Percentiles rank a stretch among this genome's conserved stretches.
phyloP scores from a whole-genome alignment of 2,888 invertebrate species.

The Caenorhabditis sp. region DNA sequence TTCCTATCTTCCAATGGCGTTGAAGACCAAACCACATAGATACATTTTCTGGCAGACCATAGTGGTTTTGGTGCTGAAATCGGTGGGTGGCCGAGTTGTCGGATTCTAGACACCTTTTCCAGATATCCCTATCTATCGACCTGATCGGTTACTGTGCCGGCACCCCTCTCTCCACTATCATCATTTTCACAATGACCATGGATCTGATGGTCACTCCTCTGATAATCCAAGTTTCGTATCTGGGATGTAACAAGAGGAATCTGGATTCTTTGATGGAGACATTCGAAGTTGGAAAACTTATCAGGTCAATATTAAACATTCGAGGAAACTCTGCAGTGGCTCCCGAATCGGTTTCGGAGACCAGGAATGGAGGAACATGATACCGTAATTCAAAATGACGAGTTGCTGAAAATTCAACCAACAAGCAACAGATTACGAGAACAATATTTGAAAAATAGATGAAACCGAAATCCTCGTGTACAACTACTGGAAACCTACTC shows the following conservation, averaged over 20 bases:
- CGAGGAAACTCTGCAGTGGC: too few species aligned
- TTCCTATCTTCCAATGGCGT: slow-evolving; percentile 8
- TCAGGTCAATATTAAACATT: too few species aligned
- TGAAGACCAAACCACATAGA: slow-evolving; percentile 5
- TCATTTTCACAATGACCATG: background rate
- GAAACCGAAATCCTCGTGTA: too few species aligned
- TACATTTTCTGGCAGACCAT: slow-evolving; percentile 18
- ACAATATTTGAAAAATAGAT: too few species aligned
- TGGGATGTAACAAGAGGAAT: slow-evolving; percentile 4
- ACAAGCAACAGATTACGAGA: too few species aligned
- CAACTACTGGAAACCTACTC: too few species aligned
- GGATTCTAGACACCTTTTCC: background rate
- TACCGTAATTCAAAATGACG: too few species aligned
- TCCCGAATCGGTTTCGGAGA: too few species aligned
- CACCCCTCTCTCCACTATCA: background rate
- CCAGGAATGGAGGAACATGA: too few species aligned
- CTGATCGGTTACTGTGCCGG: too few species aligned
- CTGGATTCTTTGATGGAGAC: background rate
- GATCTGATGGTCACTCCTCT: background rate
- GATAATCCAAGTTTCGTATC: background rate
- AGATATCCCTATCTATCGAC: background rate
- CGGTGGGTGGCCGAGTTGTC: background rate
- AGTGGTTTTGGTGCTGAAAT: slow-evolving; percentile 3
- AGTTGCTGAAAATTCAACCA: too few species aligned
- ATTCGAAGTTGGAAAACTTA: background rate